These are phyloP conservation scores for Osmoderma eremita DNA, from an alignment of 2,888 invertebrate genomes.

Conservation along the genomic window DNA sequence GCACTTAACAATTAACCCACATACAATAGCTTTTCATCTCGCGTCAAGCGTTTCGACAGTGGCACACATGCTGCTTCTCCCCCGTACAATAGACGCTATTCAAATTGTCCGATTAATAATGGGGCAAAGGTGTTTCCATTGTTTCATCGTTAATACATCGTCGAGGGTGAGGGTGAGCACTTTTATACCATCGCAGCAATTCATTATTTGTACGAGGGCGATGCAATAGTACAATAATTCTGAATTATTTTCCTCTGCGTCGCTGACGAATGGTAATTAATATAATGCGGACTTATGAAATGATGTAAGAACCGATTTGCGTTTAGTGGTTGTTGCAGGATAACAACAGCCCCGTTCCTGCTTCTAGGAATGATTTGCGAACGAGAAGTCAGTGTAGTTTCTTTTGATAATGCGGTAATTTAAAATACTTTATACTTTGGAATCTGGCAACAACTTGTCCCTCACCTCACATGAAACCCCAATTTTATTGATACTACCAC, in stretches of 20 bases:
- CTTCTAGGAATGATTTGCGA: no score
- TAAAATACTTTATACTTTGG: no score
- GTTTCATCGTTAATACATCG: not conserved
- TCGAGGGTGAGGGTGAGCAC: not conserved
- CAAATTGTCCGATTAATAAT: conserved; percentile 1
- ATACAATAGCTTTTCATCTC: not conserved
- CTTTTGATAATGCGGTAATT: no score
- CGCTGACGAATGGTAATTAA: conserved; percentile 7
- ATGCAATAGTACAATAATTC: not conserved
- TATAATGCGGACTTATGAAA: not conserved
- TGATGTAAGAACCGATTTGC: no score
- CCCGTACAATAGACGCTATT: not conserved
- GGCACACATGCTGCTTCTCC: not conserved
- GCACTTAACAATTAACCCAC: not conserved
- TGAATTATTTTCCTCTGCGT: not conserved
- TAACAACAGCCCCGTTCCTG: no score
- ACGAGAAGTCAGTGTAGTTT: no score
- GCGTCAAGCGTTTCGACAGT: not conserved
- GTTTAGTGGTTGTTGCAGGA: no score
- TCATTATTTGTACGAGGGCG: not conserved
- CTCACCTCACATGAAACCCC: no score
- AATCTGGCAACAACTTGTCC: no score
- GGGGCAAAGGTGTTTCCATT: conserved; percentile 2
- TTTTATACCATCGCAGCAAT: not conserved
- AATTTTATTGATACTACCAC: no score